A percentile compares a stretch with the other conserved stretches of the same genome.
phyloP scores from a whole-genome alignment of 2,797 vertebrate genomes.

The Cygnus olor region DNA sequence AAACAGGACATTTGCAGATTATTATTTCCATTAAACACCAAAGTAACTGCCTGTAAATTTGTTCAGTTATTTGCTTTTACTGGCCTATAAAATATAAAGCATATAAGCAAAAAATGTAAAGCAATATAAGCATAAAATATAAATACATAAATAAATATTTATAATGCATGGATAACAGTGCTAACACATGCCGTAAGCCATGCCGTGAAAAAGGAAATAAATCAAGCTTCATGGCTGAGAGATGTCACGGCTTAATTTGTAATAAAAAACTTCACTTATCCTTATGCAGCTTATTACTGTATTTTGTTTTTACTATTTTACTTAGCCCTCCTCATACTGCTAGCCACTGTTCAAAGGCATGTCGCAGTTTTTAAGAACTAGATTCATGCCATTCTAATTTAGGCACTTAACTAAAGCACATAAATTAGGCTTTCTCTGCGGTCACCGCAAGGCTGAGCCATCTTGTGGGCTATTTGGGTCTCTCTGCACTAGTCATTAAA shows the following conservation, averaged over 20 bases:
- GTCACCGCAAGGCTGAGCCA: background rate
- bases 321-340: background rate
- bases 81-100: constrained; percentile 42
- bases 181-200: constrained; percentile 35
- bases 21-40: constrained; percentile 63
- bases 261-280: constrained; percentile 29
- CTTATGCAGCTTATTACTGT: background rate
- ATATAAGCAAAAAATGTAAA: too few relatives aligned
- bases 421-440: background rate
- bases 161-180: constrained; percentile 60
- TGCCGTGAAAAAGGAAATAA: constrained; percentile 31
- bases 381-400: background rate
- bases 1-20: constrained; percentile 46
- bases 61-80: constrained; percentile 70
- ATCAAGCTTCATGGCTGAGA: background rate
- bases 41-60: constrained; percentile 72
- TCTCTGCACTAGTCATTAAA: background rate
- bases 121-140: constrained; percentile 49
- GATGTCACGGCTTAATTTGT: constrained; percentile 17
- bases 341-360: background rate
- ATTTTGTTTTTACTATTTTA: background rate
- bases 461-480: background rate
- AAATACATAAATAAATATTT: constrained; percentile 76
- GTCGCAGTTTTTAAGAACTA: background rate
- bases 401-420: background rate